phyloP scores from a whole-genome alignment of 2,888 invertebrate species.

The Magallana nippona region DNA sequence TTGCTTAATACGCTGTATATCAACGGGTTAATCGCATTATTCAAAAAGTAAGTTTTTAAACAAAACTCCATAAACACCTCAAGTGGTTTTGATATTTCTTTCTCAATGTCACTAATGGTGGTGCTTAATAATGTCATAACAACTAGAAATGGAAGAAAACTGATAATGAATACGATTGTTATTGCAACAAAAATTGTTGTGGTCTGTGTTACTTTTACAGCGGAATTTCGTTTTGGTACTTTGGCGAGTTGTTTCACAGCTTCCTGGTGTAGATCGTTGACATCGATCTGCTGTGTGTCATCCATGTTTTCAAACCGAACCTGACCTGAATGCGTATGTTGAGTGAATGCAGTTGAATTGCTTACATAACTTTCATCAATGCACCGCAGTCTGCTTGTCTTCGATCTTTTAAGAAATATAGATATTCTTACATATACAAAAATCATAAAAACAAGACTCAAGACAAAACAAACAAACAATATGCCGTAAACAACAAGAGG shows the following conservation, averaged over 20 bases:
- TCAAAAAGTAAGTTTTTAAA: neutral
- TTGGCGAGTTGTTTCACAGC: too few relatives aligned
- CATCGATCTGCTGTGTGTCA: too few relatives aligned
- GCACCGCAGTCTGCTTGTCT: constrained; percentile 39
- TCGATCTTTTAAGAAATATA: constrained; percentile 55
- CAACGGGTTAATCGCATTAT: neutral
- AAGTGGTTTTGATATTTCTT: neutral
- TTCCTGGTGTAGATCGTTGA: too few relatives aligned
- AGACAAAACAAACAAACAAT: constrained; percentile 59
- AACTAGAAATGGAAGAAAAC: neutral
- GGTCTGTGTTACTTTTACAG: neutral
- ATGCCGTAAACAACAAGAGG: constrained; percentile 64
- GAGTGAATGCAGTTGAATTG: neutral
- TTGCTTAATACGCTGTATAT: neutral
- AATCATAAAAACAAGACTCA: constrained; percentile 59
- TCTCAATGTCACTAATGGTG: neutral
- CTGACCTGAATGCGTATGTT: too few relatives aligned
- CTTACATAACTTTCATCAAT: too few relatives aligned
- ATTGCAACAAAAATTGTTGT: neutral
- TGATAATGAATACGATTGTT: neutral
- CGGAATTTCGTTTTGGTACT: neutral
- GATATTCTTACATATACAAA: constrained; percentile 63
- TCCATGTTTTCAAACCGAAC: too few relatives aligned
- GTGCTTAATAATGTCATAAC: neutral
- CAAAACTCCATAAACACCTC: neutral